Conservation (phyloP, 2,888 invertebrate genomes). For the Acrobasis suavella region DNA sequence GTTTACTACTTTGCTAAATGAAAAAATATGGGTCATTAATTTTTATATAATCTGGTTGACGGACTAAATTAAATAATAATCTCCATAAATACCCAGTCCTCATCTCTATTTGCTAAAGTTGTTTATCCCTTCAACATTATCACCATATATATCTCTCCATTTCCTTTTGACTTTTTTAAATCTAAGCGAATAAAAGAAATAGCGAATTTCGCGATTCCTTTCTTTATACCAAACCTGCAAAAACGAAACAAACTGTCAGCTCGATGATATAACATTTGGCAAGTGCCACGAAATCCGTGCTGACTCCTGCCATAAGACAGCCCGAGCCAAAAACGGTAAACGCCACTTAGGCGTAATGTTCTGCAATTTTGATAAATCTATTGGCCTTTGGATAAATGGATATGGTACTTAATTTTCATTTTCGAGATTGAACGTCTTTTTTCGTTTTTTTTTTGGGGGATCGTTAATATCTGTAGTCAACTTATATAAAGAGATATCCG, state of each 20-base stretch:
- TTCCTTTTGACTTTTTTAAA: no score
- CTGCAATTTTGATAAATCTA: background rate
- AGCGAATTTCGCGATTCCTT: background rate
- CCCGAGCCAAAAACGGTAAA: background rate
- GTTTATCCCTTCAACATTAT: no score
- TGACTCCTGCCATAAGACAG: background rate
- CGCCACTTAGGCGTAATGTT: background rate
- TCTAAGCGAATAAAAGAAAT: background rate
- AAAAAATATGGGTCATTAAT: no score
- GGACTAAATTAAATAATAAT: no score
- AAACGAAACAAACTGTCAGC: background rate
- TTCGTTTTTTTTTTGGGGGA: background rate
- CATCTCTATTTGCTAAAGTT: no score
- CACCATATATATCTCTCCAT: no score
- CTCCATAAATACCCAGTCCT: no score
- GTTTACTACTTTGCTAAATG: no score
- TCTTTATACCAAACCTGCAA: background rate
- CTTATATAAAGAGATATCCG: no score
- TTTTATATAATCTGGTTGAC: no score
- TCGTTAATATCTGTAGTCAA: background rate
- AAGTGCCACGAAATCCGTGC: background rate
- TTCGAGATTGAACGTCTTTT: background rate
- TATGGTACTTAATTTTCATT: background rate
- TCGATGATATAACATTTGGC: background rate
- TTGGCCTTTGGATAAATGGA: background rate